These are phyloP conservation scores for Tinamus guttatus DNA, from an alignment of 2,113 vertebrate species.

Conservation along the genomic window DNA sequence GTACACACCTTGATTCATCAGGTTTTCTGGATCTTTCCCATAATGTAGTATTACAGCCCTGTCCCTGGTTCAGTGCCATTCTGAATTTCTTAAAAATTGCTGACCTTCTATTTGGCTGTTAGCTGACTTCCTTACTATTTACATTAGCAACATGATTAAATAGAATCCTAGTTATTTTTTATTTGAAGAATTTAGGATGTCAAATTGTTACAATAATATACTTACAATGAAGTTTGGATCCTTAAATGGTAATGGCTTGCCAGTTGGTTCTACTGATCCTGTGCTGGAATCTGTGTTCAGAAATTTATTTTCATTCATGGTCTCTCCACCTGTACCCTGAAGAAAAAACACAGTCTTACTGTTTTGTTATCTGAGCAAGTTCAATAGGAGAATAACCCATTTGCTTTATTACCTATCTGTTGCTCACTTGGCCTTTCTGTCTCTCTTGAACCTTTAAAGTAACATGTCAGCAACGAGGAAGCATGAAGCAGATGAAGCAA, in stretches of 20 bases:
- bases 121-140: slow-evolving; percentile 15
- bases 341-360: not conserved
- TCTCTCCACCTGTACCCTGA: slow-evolving; percentile 78
- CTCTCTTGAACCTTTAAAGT: not conserved
- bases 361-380: not conserved
- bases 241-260: slow-evolving; percentile 90
- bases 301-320: slow-evolving; percentile 82
- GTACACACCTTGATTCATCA: not conserved
- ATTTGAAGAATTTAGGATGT: not conserved
- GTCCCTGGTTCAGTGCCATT: not conserved
- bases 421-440: not conserved
- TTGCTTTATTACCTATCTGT: not conserved
- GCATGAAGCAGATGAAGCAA: not conserved
- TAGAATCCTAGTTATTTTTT: not conserved
- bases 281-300: slow-evolving; percentile 76
- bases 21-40: not conserved
- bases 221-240: slow-evolving; percentile 91
- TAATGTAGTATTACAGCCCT: not conserved
- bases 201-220: slow-evolving; percentile 5
- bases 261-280: slow-evolving; percentile 77
- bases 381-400: not conserved
- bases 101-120: not conserved
- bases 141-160: not conserved
- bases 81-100: not conserved
- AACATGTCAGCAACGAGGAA: not conserved